Evolutionary conservation across 1,140 invertebrate species (phyloP).

Genomic region (Leptestheria dahalacensis): DNA sequence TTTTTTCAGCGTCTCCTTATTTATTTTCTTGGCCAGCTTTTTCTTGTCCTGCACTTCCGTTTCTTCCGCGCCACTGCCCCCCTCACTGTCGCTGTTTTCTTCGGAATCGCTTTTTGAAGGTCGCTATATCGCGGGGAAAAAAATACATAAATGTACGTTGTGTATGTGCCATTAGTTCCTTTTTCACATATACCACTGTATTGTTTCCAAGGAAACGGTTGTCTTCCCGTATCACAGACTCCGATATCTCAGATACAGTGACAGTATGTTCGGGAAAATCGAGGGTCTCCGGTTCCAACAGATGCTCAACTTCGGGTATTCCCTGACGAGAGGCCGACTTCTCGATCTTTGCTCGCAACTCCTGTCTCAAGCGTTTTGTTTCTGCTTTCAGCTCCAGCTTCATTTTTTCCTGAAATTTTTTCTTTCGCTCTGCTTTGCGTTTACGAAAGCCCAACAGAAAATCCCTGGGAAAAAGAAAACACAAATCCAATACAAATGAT

Average conservation of each 20-base stretch:
- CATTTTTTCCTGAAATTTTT: slow-evolving; percentile 10
- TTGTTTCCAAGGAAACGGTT: slow-evolving; percentile 13
- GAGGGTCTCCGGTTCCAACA: slow-evolving; percentile 2
- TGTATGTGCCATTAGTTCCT: too few relatives aligned
- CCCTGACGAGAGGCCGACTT: neutral
- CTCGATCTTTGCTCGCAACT: slow-evolving; percentile 10
- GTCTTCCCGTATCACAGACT: neutral
- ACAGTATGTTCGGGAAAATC: slow-evolving; percentile 12
- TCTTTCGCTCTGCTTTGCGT: slow-evolving; percentile 11
- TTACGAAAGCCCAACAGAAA: slow-evolving; percentile 10
- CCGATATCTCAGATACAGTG: slow-evolving; percentile 2
- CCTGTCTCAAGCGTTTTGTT: slow-evolving; percentile 1
- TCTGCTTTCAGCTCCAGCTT: slow-evolving; percentile 11
- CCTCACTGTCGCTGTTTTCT: slow-evolving; percentile 3
- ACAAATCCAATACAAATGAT: neutral
- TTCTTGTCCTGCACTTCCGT: slow-evolving; percentile 1
- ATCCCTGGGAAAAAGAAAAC: neutral
- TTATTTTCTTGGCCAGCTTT: slow-evolving; percentile 1
- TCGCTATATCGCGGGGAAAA: neutral
- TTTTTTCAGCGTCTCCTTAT: slow-evolving; percentile 11
- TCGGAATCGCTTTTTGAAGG: neutral
- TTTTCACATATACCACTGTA: neutral
- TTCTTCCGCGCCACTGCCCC: too few relatives aligned
- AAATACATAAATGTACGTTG: neutral
- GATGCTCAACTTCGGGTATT: slow-evolving; percentile 11